These are phyloP conservation scores for Patella vulgata DNA, from an alignment of 1,140 invertebrate genomes.

Conservation along the genomic window DNA sequence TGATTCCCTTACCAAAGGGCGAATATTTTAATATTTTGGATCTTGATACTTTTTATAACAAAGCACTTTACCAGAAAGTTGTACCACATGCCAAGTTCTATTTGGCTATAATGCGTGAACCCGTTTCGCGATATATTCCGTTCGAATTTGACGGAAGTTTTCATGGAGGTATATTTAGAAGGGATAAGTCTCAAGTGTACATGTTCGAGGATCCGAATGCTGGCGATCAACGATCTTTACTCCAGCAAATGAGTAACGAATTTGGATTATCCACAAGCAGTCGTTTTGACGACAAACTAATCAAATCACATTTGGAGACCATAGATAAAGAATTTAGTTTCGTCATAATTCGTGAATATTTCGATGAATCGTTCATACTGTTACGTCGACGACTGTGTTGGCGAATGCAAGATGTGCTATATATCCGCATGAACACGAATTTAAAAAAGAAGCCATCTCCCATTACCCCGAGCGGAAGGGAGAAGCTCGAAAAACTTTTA, in stretches of 20 bases:
- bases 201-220: constrained; percentile 8
- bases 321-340: constrained; percentile 62
- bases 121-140: constrained; percentile 29
- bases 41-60: constrained; percentile 39
- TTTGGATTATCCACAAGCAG: constrained; percentile 32
- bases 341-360: constrained; percentile 70
- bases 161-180: constrained; percentile 3
- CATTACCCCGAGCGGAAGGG: not conserved
- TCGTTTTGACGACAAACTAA: not conserved
- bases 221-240: constrained; percentile 13
- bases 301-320: constrained; percentile 19
- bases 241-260: constrained; percentile 39
- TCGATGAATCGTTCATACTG: constrained; percentile 70
- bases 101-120: constrained; percentile 35
- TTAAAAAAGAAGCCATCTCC: not conserved
- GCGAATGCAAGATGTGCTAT: constrained; percentile 46
- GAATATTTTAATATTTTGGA: constrained; percentile 26
- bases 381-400: constrained; percentile 68
- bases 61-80: constrained; percentile 13
- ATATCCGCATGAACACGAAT: constrained; percentile 15
- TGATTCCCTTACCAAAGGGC: constrained; percentile 1
- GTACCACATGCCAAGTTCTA: constrained; percentile 33
- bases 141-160: too few species aligned
- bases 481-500: constrained; percentile 13
- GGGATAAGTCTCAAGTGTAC: constrained; percentile 32